These are phyloP conservation scores for Rhinichthys klamathensis DNA, from an alignment of 2,113 vertebrate genomes.

Conservation along the genomic window DNA sequence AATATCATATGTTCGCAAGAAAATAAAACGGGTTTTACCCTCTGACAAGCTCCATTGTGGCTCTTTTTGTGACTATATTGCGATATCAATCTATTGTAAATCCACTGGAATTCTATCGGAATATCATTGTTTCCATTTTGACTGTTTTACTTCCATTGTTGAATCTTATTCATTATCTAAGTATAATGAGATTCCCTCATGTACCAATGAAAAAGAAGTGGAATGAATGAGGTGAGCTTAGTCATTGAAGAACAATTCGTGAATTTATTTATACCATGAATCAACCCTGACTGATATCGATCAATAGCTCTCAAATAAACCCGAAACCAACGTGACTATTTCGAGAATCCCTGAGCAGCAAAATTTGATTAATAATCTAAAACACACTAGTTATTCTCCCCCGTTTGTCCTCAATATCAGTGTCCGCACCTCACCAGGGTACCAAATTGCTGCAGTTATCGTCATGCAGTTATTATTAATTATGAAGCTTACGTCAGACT, in stretches of 20 bases:
- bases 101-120: not conserved
- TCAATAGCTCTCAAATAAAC: not conserved
- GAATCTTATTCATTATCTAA: not conserved
- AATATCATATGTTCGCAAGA: too few relatives aligned
- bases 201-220: not conserved
- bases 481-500: not conserved
- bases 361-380: not conserved
- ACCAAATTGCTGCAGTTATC: not conserved
- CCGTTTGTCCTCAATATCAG: not conserved
- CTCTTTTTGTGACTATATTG: not conserved
- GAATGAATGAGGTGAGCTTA: not conserved
- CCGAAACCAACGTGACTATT: not conserved
- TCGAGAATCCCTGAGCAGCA: not conserved
- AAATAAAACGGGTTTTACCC: too few relatives aligned
- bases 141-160: not conserved
- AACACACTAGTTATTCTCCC: not conserved
- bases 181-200: not conserved
- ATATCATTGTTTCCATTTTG: not conserved
- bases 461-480: conserved; percentile 8
- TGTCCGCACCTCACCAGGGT: not conserved
- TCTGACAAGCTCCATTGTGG: not conserved
- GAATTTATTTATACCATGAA: not conserved
- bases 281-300: not conserved
- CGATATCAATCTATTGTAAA: not conserved
- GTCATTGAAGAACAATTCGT: not conserved